phyloP scores from a whole-genome alignment of 2,888 invertebrate species.

The Caenorhabditis panamensis region DNA sequence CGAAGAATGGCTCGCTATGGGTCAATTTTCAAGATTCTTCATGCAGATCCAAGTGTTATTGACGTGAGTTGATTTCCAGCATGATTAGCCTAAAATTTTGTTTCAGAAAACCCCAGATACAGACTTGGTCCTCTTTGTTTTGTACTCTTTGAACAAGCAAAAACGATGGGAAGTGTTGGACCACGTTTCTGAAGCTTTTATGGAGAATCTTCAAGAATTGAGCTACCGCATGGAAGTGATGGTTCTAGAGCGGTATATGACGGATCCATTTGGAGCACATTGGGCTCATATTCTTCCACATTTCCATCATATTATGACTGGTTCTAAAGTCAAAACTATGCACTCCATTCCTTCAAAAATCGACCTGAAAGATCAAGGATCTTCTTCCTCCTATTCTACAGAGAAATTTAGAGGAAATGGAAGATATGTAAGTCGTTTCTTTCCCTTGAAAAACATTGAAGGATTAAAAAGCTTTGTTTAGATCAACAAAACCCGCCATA shows the following conservation, averaged over 20 bases:
- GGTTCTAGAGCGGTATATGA: not conserved
- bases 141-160: conserved; percentile 9
- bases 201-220: not conserved
- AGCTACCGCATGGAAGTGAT: not conserved
- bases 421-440: conserved; percentile 5
- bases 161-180: conserved; percentile 4
- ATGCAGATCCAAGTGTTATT: not conserved
- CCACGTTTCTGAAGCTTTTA: not conserved
- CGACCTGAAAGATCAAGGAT: too few relatives aligned
- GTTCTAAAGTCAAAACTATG: not conserved
- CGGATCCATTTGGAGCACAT: conserved; percentile 2
- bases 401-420: not conserved
- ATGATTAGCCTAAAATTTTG: not conserved
- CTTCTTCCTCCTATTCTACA: too few relatives aligned
- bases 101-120: conserved; percentile 5
- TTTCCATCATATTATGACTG: not conserved
- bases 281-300: conserved; percentile 3
- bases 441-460: not conserved
- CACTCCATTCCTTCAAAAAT: not conserved
- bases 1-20: conserved; percentile 13
- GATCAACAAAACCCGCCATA: not conserved
- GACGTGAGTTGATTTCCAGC: not conserved
- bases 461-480: not conserved
- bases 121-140: conserved; percentile 4
- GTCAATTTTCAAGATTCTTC: not conserved